Percentiles rank a stretch among this genome's conserved stretches.
phyloP scores from a whole-genome alignment of 2,888 invertebrate species.

The Dione vanillae region DNA sequence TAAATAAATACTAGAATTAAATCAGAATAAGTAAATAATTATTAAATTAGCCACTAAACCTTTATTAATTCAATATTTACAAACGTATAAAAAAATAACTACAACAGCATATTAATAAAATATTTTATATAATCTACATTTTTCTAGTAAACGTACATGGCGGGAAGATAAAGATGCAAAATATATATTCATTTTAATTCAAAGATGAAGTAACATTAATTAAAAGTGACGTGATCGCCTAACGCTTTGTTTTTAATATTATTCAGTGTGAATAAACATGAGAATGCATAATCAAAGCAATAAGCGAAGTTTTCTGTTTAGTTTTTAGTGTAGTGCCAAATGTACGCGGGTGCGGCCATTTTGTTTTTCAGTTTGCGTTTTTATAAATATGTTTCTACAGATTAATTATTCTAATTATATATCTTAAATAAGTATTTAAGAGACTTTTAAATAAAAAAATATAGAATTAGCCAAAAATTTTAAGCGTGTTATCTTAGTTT shows the following conservation, averaged over 20 bases:
- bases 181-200: slow-evolving; percentile 3
- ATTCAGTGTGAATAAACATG: slow-evolving; percentile 40
- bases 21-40: not conserved
- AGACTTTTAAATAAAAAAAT: slow-evolving; percentile 21
- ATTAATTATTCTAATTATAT: too few species aligned
- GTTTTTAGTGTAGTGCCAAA: not conserved
- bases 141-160: not conserved
- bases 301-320: slow-evolving; percentile 28
- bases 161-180: slow-evolving; percentile 19
- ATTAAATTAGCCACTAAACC: not conserved
- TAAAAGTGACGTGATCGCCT: slow-evolving; percentile 41
- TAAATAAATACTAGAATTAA: not conserved
- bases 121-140: not conserved
- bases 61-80: not conserved
- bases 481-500: slow-evolving; percentile 8
- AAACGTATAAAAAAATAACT: not conserved
- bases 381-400: too few species aligned
- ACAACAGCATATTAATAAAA: not conserved
- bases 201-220: slow-evolving; percentile 45
- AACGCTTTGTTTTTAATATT: slow-evolving; percentile 36
- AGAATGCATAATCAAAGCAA: slow-evolving; percentile 37
- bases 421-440: too few species aligned
- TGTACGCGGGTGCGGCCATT: slow-evolving; percentile 21
- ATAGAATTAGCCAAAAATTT: not conserved
- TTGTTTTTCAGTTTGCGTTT: slow-evolving; percentile 13